Evolutionary conservation across 1,140 invertebrate species (phyloP), one percentile per base, ranked within the genome.

Genomic region (Drosophila neocordata): DNA sequence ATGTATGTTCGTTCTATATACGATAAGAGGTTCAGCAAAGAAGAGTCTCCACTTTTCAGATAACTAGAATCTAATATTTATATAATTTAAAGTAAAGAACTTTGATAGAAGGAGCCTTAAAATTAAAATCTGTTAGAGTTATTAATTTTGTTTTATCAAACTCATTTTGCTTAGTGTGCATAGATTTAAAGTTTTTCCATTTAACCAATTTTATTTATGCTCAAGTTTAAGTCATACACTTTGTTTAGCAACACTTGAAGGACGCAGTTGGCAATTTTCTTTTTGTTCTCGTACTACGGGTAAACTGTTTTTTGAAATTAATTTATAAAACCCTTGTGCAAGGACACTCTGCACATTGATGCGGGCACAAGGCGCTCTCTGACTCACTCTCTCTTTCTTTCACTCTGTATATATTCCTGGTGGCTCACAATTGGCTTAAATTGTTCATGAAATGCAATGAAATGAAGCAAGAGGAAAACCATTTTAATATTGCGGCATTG

Each of bases 361-460:
- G 60, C 61, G 48, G 48, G 11, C 48, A 73, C 61, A 53, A 65
- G 56, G 52, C 55, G 60, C 60, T 62, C 13, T 20, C 35, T n/a
- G 4, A 3, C 15, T 13, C 38, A 6, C 41, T 18, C 4, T 15
- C 41, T 44, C 41, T 6, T n/a, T 41, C 13, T 38, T n/a, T 41
- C 38, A 5, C 38, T 13, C n/a, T 13, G 38, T 44, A 9, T 34
- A 7, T 35, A 0, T 12, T 35, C 15, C 18, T 20, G 41, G 12
- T 62, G 52, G 66, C 62, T 67, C 74, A 77, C 83, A 88, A 87
- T 87, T 87, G 83, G 83, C 83, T 87, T 87, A 87, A 87, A 87
- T 87, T 87, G 83, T 89, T 87, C 83, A 87, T 87, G 83, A 87
- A 87, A 83, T 87, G 82, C 83, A 87, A 87, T 87, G 83, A 87